Evolutionary conservation across 2,113 vertebrate species (phyloP).

Genomic region (Percina caprodes): DNA sequence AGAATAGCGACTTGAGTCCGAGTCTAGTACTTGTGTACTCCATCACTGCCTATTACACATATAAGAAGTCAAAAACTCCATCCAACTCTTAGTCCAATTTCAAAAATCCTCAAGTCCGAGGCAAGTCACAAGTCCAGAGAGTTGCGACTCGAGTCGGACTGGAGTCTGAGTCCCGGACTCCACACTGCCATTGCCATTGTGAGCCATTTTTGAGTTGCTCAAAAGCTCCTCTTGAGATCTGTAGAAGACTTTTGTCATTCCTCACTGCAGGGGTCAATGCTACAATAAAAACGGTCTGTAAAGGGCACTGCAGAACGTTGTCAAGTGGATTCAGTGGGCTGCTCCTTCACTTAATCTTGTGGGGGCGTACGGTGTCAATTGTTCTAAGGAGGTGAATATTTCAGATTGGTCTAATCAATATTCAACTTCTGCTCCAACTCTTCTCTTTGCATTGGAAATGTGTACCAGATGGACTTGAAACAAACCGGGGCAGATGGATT

Average conservation of each 20-base stretch:
- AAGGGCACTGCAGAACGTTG: slow-evolving; percentile 31
- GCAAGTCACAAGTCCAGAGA: too few relatives aligned
- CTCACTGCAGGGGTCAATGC: slow-evolving; percentile 18
- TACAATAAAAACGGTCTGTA: slow-evolving; percentile 11
- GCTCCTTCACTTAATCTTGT: slow-evolving; percentile 48
- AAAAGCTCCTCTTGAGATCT: neutral
- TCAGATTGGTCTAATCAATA: slow-evolving; percentile 67
- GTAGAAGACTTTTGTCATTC: neutral
- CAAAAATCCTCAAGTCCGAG: too few relatives aligned
- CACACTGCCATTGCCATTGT: neutral
- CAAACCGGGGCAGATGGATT: slow-evolving; percentile 51
- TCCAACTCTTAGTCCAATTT: too few relatives aligned
- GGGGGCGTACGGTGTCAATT: slow-evolving; percentile 39
- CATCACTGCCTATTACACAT: too few relatives aligned
- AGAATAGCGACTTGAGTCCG: too few relatives aligned
- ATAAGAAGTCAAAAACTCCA: too few relatives aligned
- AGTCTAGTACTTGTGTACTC: too few relatives aligned
- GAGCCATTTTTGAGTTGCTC: neutral
- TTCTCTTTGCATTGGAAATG: slow-evolving; percentile 34
- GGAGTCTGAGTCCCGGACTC: too few relatives aligned
- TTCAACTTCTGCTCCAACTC: slow-evolving; percentile 58
- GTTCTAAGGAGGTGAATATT: slow-evolving; percentile 54
- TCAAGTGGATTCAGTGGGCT: slow-evolving; percentile 47
- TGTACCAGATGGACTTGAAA: slow-evolving; percentile 59
- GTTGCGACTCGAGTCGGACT: too few relatives aligned